Base-by-base conservation (phyloP, 2,888 invertebrate species). In the Heteromurus nitidus region DNA sequence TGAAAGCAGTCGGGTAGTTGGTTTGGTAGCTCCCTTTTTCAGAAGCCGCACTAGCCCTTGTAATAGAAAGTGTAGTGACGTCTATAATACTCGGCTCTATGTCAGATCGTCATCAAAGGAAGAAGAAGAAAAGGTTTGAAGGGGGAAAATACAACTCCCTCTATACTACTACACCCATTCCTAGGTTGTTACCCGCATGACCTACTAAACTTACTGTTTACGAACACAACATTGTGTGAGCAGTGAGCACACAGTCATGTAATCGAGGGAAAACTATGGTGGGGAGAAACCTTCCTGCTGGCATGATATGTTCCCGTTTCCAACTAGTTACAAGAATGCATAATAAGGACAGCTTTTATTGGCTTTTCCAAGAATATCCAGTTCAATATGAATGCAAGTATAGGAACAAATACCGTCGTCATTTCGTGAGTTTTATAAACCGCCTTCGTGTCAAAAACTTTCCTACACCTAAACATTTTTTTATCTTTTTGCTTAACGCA, bases 161-260 rank as follows among this genome's bases (percentile, higher is more conserved):
- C 64, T n/a, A n/a, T n/a, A n/a, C n/a, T n/a, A n/a, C n/a, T n/a
- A n/a, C n/a, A n/a, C n/a, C 72, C n/a, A 50, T 36, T 18, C 5
- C 3, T 50, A 82, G 82, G 82, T 82, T 82, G 70, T 82, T 82
- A 75, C 75, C 82, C 82, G 76, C 65, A 30, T 70, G 82, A 82
- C 82, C 82, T 82, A 82, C 82, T 82, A 81, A 79, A 50, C 20
- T 31, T 20, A 22, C 5, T 36, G 47, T 50, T 2, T 58, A 58
- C 13, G 7, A 13, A 36, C 36, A 36, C 36, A 7, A 36, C 58
- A 58, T 31, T n/a, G 13, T 11, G 58, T 26, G 18, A 50, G n/a
- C n/a, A n/a, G n/a, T n/a, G n/a, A n/a, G n/a, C n/a, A n/a, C n/a
- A 50, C 9, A 5, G 20, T 50, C 18, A 20, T 50, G 16, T 50